Percentiles rank a stretch among this genome's conserved stretches.
Evolutionary conservation across 2,113 vertebrate genomes (phyloP).

Genomic region (Gorilla gorilla): DNA sequence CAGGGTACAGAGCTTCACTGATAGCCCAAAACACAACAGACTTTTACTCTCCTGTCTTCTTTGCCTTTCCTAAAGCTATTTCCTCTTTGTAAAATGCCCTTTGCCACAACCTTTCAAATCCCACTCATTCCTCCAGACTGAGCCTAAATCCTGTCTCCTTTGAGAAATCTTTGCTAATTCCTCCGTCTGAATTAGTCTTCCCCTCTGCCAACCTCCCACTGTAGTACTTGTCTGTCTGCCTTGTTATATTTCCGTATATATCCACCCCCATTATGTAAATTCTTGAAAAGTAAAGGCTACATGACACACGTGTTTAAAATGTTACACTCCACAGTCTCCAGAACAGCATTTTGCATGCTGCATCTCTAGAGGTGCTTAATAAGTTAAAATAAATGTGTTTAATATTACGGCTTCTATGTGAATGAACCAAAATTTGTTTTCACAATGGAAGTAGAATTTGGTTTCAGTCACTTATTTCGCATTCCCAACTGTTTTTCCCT

Average conservation of each 20-base stretch:
- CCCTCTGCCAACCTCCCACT: background rate
- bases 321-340: background rate
- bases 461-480: background rate
- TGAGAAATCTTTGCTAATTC: slow-evolving; percentile 32
- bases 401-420: background rate
- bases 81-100: background rate
- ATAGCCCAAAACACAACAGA: background rate
- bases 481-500: background rate
- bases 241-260: background rate
- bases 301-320: background rate
- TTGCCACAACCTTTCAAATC: background rate
- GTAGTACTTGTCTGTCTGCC: background rate
- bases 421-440: slow-evolving; percentile 1
- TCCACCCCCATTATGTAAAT: background rate
- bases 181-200: background rate
- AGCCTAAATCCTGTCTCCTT: slow-evolving; percentile 4
- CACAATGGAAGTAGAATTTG: background rate
- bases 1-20: background rate
- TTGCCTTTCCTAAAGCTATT: background rate
- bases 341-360: background rate
- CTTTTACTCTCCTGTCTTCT: background rate
- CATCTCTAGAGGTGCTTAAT: background rate
- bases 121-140: background rate
- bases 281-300: background rate
- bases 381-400: background rate